Evolutionary conservation across 2,113 vertebrate species (phyloP), one percentile per base, ranked within the genome.

Genomic region (Egretta garzetta): DNA sequence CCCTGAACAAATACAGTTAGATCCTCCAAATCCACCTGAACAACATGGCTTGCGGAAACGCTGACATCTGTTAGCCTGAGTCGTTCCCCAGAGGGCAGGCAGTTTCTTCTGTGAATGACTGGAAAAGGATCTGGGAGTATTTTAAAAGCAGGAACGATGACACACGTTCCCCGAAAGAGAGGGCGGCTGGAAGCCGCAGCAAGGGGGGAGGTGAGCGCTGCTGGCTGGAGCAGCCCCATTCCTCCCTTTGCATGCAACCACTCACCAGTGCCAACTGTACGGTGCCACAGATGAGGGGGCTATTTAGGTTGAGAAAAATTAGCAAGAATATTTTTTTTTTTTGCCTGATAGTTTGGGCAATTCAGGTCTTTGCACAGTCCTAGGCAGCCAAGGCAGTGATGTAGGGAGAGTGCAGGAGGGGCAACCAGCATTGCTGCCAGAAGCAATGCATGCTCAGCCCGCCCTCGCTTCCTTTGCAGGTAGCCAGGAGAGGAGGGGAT

Each of bases 191-290:
- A 35, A 68, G 88, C 5, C 1, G 10, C 9, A 2, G 72, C 4
- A 6, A 73, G 20, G 72, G 53, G 17, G 66, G 83, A 62, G 8
- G 19, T 12, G 47, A 32, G 52, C 2, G 2, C 70, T 52, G 68
- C 55, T 50, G 62, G 50, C 50, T 28, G 75, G 30, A 30, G 47
- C 64, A 66, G 59, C 41, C 47, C 47, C 28, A 4, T 14, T 56
- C 39, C n/a, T 68, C 35, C 27, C 32, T 37, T 67, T 1, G 0
- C 3, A 0, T 4, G 15, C 0, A 1, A 14, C 66, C 7, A 0
- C 37, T 88, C 35, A 23, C 35, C 28, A 13, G 35, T 6, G 35
- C 28, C 3, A 1, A 10, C 74, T 8, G 37, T 3, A 21, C 0
- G 4, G 9, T 45, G 43, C 10, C 28, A 9, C 7, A 52, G 39